Base-by-base conservation (phyloP, 92 coral and sea anemone genomes). In the Actinostola sp. region DNA sequence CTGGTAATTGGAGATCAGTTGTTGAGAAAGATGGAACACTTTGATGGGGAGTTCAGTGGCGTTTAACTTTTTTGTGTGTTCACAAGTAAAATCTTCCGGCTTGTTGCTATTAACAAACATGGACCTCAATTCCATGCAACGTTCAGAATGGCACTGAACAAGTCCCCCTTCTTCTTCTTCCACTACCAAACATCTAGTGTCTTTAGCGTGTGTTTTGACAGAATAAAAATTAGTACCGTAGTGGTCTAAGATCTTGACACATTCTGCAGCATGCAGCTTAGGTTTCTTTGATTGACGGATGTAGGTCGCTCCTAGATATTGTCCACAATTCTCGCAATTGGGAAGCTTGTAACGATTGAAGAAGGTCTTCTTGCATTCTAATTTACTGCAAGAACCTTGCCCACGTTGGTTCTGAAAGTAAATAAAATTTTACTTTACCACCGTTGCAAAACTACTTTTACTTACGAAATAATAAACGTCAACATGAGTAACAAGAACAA, bases 351-450 rank as follows among this genome's bases (percentile, higher is more conserved):
- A 68, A 3, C 62, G 42, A 49, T 68, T 68, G 24, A 50, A 50
- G 46, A 50, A 32, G 31, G 41, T 16, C 32, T 38, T 34, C n/a
- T 55, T 71, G 63, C 76, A 70, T n/a, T n/a, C n/a, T n/a, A n/a
- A n/a, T 2, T n/a, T 61, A 20, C 51, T 59, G n/a, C 76, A 70
- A 29, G 64, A 70, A 8, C 64, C 32, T 35, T 70, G 77, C 7
- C 66, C 77, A 19, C 67, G 29, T 23, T 55, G 41, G 54, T 65
- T 71, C 77, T 71, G 48, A 36, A n/a, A n/a, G n/a, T n/a, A n/a
- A n/a, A n/a, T n/a, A n/a, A n/a, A n/a, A n/a, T n/a, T n/a, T n/a
- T n/a, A n/a, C n/a, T n/a, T n/a, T n/a, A n/a, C n/a, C n/a, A n/a
- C n/a, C n/a, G n/a, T n/a, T n/a, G n/a, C n/a, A n/a, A n/a, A n/a